Percentiles rank a stretch among this genome's conserved stretches.
Evolutionary conservation across 2,888 invertebrate genomes (phyloP).

Genomic region (Cryptus viduatorius): DNA sequence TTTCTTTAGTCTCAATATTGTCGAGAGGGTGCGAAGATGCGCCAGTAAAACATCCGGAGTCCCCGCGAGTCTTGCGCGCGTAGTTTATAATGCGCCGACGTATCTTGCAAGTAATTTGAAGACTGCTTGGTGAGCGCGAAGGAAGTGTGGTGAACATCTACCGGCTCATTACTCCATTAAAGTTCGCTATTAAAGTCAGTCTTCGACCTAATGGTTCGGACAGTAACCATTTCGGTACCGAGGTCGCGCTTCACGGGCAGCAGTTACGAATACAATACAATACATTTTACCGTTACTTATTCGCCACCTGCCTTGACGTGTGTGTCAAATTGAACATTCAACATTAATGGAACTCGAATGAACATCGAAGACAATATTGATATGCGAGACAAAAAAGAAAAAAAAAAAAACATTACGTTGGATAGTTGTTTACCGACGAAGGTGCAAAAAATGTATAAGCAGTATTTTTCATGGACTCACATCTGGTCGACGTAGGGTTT

Average conservation of each 20-base stretch:
- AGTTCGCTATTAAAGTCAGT: conserved; percentile 79
- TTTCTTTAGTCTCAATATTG: conserved; percentile 16
- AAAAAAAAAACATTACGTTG: neutral
- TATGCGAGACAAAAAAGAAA: conserved; percentile 3
- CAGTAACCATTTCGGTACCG: conserved; percentile 65
- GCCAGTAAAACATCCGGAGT: conserved; percentile 4
- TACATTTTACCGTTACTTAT: conserved; percentile 14
- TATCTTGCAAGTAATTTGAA: conserved; percentile 68
- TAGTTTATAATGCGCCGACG: conserved; percentile 52
- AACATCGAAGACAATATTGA: neutral
- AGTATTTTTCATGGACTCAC: conserved; percentile 86
- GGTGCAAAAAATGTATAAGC: neutral
- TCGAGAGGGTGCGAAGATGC: conserved; percentile 47
- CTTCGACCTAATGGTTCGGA: conserved; percentile 75
- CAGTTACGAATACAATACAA: conserved; percentile 45
- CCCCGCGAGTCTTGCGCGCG: conserved; percentile 4
- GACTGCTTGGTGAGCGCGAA: conserved; percentile 71
- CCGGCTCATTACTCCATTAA: conserved; percentile 79
- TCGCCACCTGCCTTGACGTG: conserved; percentile 2
- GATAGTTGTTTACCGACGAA: neutral
- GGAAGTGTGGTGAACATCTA: conserved; percentile 70
- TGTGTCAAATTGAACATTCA: neutral
- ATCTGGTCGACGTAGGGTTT: conserved; percentile 92
- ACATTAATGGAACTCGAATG: neutral
- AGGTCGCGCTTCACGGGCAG: conserved; percentile 59